Evolutionary conservation across 2,888 invertebrate genomes (phyloP), one percentile per base, ranked within the genome.

Genomic region (Sinelater perroti): DNA sequence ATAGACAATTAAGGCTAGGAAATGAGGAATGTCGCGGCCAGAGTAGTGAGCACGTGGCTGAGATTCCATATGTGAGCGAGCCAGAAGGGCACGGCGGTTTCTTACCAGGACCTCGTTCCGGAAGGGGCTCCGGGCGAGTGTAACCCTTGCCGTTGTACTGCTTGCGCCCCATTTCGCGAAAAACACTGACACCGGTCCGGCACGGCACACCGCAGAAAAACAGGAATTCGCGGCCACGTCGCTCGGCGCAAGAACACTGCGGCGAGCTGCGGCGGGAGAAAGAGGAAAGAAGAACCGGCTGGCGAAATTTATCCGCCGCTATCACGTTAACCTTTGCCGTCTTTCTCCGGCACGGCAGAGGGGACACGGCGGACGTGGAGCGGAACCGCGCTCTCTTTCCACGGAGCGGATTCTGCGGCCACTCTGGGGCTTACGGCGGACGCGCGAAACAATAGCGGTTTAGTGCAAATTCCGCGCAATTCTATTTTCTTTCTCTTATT

Each of bases 41-140:
- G n/a, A n/a, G n/a, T n/a, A n/a, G n/a, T n/a, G n/a, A 2, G 2
- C 28, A 28, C 5, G 28, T 28, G 8, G n/a, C 28, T 28, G 10
- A 28, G 13, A 17, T 18, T 35, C 56, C 56, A 56, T 56, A 56
- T 56, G 56, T 14, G 38, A 5, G 16, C n/a, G n/a, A n/a, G n/a
- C n/a, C n/a, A n/a, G n/a, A n/a, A n/a, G n/a, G n/a, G n/a, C n/a
- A n/a, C n/a, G n/a, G n/a, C n/a, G n/a, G n/a, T n/a, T n/a, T n/a
- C 81, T 81, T 79, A 84, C 83, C 82, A 65, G 83, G 79, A 66
- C 82, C 81, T 57, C 79, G 72, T 66, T 81, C 81, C 6, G 82
- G 81, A 30, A 82, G 70, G 26, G 75, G 75, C 49, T 67, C 70
- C 46, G 67, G 70, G 18, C 68, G 62, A 49, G 75, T 71, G 53